Base-by-base conservation (phyloP, 1,140 invertebrate species). In the Cephus cinctus region DNA sequence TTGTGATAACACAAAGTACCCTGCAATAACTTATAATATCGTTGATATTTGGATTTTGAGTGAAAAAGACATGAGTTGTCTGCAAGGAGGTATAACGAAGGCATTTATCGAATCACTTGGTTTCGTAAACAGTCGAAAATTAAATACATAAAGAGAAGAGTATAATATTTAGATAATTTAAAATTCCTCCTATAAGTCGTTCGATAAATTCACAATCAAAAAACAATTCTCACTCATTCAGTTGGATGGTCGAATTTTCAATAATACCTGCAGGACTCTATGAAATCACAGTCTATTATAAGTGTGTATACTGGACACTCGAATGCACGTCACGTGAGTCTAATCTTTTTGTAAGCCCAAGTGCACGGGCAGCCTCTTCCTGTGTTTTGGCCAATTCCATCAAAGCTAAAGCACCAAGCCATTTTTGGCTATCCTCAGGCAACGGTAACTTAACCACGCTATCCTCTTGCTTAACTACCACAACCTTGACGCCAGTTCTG, bases 391-490 rank as follows among this genome's bases (percentile, higher is more conserved):
- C 76, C 18, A 88, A 63, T 67, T 87, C 81, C 65, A 87, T 85
- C 0, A 88, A 68, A 21, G 86, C 85, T 51, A 88, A 74, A 18
- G 86, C 85, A 16, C 83, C 82, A 11, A 83, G 57, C 76, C 80
- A 80, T 52, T 81, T 79, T 27, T 83, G 77, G 58, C 78, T 77
- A 42, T 77, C 75, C 34, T 78, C 76, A 0, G 67, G 67, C 14
- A 66, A 42, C 6, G 65, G 62, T 40, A 64, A 43, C 12, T 65
- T 63, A 2, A 50, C 34, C 30, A 49, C 8, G 36, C 58, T 62
- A 5, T 73, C 57, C 36, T 74, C 64, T 27, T 72, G 64, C 11
- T 64, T 67, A 9, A 71, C 53, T 12, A 65, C 65, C 2, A 69
- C 46, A 21, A 68, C 58, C 47, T 71, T 69, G 4, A 47, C 34